Conservation (phyloP, 1,140 invertebrate species). For the Euura saliciscinereae region DNA sequence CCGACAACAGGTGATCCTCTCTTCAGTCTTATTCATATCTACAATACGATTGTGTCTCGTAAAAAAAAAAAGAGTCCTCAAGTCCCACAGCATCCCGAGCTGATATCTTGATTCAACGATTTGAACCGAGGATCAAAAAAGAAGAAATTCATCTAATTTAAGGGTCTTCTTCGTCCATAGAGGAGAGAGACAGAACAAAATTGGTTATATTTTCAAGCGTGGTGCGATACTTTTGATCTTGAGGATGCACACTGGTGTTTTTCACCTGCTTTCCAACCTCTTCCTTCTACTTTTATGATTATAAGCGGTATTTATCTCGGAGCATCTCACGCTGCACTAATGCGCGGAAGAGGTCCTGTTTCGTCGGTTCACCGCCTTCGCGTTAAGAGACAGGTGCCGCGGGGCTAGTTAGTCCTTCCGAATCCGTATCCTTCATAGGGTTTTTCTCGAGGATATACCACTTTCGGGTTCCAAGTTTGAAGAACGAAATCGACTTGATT, state of each 20-base stretch:
- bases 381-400: slow-evolving; percentile 8
- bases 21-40: too few relatives aligned
- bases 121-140: too few relatives aligned
- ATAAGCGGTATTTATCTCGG: slow-evolving; percentile 28
- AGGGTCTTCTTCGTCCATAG: too few relatives aligned
- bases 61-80: too few relatives aligned
- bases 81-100: too few relatives aligned
- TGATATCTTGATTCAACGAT: too few relatives aligned
- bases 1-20: too few relatives aligned
- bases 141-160: too few relatives aligned
- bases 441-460: neutral
- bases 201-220: too few relatives aligned
- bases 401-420: slow-evolving; percentile 15
- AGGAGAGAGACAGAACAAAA: too few relatives aligned
- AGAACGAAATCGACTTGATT: slow-evolving; percentile 21
- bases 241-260: slow-evolving; percentile 11
- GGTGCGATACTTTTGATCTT: too few relatives aligned
- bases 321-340: slow-evolving; percentile 26
- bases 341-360: slow-evolving; percentile 12
- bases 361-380: slow-evolving; percentile 5
- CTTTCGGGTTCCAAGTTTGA: slow-evolving; percentile 8
- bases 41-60: too few relatives aligned
- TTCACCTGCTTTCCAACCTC: slow-evolving; percentile 35
- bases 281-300: slow-evolving; percentile 25
- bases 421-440: neutral